phyloP scores from a whole-genome alignment of 2,113 vertebrate species.

The Dissostichus mawsoni region DNA sequence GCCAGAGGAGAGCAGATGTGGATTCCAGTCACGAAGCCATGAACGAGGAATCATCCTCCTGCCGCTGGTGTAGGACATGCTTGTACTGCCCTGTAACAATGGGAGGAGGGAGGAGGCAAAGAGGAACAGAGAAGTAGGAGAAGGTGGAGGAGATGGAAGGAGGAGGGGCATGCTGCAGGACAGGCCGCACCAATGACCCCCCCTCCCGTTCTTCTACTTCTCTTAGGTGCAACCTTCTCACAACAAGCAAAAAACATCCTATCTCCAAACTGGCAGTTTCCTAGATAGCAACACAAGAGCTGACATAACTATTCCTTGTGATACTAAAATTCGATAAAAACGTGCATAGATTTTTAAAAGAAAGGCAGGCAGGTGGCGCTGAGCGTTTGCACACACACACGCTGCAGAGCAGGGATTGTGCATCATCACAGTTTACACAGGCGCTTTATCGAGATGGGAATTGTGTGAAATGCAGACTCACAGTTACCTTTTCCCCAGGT shows the following conservation, averaged over 20 bases:
- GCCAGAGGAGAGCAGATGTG: constrained; percentile 49
- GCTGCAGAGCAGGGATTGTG: constrained; percentile 30
- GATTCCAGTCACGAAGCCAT: constrained; percentile 68
- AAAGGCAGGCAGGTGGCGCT: constrained; percentile 6
- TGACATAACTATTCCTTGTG: constrained; percentile 26
- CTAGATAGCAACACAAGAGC: constrained; percentile 32
- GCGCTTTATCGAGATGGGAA: constrained; percentile 33
- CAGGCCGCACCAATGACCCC: constrained; percentile 30
- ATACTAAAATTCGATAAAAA: constrained; percentile 27
- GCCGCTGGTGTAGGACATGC: constrained; percentile 55
- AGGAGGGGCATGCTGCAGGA: constrained; percentile 43
- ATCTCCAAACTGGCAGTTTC: constrained; percentile 10
- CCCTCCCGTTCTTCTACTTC: neutral
- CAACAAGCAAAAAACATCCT: constrained; percentile 7
- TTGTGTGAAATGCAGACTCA: constrained; percentile 52
- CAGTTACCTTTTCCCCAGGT: constrained; percentile 47
- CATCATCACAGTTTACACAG: constrained; percentile 24
- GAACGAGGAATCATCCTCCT: constrained; percentile 71
- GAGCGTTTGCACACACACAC: constrained; percentile 9
- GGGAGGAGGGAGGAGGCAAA: constrained; percentile 11
- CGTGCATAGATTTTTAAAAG: constrained; percentile 8
- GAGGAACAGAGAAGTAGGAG: constrained; percentile 9
- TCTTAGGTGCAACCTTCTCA: constrained; percentile 18
- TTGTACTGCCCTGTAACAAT: constrained; percentile 58
- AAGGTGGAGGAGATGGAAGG: constrained; percentile 21